A percentile compares a stretch with the other conserved stretches of the same genome.
Evolutionary conservation across 2,888 invertebrate genomes (phyloP).

Genomic region (Lutraria lutraria): DNA sequence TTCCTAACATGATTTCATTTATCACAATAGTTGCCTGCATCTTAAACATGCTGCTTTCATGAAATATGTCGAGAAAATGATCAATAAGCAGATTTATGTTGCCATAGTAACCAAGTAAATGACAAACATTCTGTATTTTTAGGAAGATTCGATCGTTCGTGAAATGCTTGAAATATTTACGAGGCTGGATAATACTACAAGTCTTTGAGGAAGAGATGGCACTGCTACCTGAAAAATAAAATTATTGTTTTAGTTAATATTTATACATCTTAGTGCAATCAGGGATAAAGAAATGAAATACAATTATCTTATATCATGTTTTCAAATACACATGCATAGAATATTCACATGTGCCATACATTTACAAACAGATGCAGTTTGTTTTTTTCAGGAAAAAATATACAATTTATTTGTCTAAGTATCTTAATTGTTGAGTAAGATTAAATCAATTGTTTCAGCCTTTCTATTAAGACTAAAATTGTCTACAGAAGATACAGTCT

Average conservation of each 20-base stretch:
- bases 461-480: too few species aligned
- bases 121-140: slow-evolving; percentile 75
- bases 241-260: neutral
- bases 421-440: too few species aligned
- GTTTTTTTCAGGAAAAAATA: too few species aligned
- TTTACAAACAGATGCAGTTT: too few species aligned
- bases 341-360: too few species aligned
- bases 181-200: slow-evolving; percentile 70
- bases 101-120: slow-evolving; percentile 81
- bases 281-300: too few species aligned
- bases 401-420: too few species aligned
- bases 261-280: neutral
- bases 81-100: slow-evolving; percentile 81
- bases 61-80: slow-evolving; percentile 82
- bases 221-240: slow-evolving; percentile 68
- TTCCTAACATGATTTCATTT: slow-evolving; percentile 83
- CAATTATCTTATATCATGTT: too few species aligned
- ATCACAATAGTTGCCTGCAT: slow-evolving; percentile 82
- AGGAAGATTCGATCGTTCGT: slow-evolving; percentile 76
- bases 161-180: slow-evolving; percentile 83
- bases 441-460: too few species aligned
- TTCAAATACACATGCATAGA: too few species aligned
- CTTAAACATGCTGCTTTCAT: slow-evolving; percentile 77
- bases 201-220: slow-evolving; percentile 45
- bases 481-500: too few species aligned